Base-by-base conservation (phyloP, 2,888 invertebrate genomes). In the Eristalis intricaria region DNA sequence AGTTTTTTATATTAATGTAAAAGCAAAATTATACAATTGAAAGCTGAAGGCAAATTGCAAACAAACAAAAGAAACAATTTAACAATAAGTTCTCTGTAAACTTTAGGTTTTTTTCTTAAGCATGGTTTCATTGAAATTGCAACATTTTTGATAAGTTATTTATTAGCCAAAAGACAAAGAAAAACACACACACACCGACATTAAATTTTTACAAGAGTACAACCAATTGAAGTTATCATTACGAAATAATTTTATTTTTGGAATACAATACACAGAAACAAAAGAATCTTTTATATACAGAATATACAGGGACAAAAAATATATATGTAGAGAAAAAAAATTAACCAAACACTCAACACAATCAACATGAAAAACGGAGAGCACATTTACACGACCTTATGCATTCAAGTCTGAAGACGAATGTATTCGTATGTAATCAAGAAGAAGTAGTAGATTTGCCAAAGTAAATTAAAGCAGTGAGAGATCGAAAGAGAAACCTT, bases 251-350 rank as follows among this genome's bases (percentile, higher is more conserved):
- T 71, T 77, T 35, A 26, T 76, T 71, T 76, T 40, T 63, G 68
- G 35, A 69, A 29, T 60, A 60, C 26, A 32, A 32, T 32, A 32
- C 32, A 32, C 26, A 60, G 2, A 68, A 58, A 65, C 23, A 40
- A 68, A 82, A 86, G 32, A 71, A 23, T 15, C 19, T 82, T 86
- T 78, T 85, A 81, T 78, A 82, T 75, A 78, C 70, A 78, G 29
- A 81, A 78, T 78, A 86, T 86, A 86, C 86, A 86, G 86, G 86
- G 86, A 86, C 81, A 78, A 43, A 78, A 66, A 70, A 76, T 22
- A 60, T 60, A 26, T 60, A 68, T 23, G 19, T 61, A 61, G 68
- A 69, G n/a, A n/a, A n/a, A 66, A 77, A 82, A 61, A 82, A 66
- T 76, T 61, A 84, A 75, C 77, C 74, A 83, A 63, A 50, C 43